Percentiles rank a stretch among this genome's conserved stretches.
phyloP scores from a whole-genome alignment of 2,797 vertebrate genomes.

The Yasuhikotakia modesta region DNA sequence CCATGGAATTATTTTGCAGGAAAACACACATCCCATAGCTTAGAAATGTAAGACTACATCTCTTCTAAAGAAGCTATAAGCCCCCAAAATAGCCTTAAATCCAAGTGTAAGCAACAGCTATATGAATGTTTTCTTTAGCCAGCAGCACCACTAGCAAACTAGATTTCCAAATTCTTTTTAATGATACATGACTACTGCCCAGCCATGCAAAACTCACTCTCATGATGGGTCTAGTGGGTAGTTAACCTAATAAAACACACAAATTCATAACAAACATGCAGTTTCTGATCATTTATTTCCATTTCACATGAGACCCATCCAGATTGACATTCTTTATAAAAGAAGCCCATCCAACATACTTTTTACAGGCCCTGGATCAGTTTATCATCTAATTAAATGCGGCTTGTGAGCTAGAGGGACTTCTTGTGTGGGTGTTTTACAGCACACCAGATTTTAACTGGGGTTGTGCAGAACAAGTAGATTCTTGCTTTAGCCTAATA shows the following conservation, averaged over 20 bases:
- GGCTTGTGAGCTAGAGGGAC: slow-evolving; percentile 15
- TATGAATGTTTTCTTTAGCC: neutral
- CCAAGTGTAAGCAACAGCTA: neutral
- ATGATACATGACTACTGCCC: neutral
- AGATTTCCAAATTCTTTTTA: too few species aligned
- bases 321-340: slow-evolving; percentile 9
- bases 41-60: neutral
- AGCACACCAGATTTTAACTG: slow-evolving; percentile 4
- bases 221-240: neutral
- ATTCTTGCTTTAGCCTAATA: slow-evolving; percentile 1
- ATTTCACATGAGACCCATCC: neutral
- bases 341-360: neutral
- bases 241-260: neutral
- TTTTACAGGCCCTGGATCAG: slow-evolving; percentile 6
- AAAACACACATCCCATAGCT: neutral
- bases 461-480: slow-evolving; percentile 7
- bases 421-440: slow-evolving; percentile 4
- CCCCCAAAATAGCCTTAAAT: too few species aligned
- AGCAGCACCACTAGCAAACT: too few species aligned
- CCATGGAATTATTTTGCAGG: neutral
- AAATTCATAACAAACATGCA: neutral
- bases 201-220: too few species aligned
- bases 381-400: slow-evolving; percentile 12
- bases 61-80: neutral
- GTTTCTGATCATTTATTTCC: neutral